Evolutionary conservation across 2,797 vertebrate genomes (phyloP), one percentile per base, ranked within the genome.

Genomic region (Phylloscopus collybita): DNA sequence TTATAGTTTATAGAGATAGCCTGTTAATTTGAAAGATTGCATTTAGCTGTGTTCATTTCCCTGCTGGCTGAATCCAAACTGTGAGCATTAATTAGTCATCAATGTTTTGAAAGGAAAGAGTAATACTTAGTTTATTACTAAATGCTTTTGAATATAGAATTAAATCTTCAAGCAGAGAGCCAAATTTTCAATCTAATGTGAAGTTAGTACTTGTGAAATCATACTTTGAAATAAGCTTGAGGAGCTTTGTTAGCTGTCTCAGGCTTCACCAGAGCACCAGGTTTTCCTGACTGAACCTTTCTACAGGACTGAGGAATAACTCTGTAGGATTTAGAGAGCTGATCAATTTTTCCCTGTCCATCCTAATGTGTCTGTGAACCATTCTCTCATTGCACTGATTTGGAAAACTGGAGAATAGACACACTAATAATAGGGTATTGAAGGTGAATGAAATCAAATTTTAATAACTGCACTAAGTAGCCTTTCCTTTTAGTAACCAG

Each of bases 61-160:
- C 86, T 92, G 53, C 47, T 93, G 91, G 81, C 84, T 93, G 92
- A 80, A 92, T 94, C 84, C 92, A 75, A 93, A 95, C 80, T 86
- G 84, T 90, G 62, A 91, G 38, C 50, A 54, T 86, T 96, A 96
- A 95, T 96, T 95, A 95, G 91, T 82, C 71, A 94, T 59, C 72
- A n/a, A 22, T 91, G 74, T 92, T 94, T 92, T 75, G 66, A 74
- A 94, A 91, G 32, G 34, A 57, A 61, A 78, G 65, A 88, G 49
- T 79, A 79, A 79, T 91, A 72, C 80, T 93, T 76, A 90, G 65
- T 90, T 86, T 92, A 83, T 96, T 95, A 74, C 61, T 78, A 94
- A 95, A 91, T 80, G 71, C 38, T 56, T 82, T 82, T 76, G 72
- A 85, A 59, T 83, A 36, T 66, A 60, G 81, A 91, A 74, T 89